A percentile compares a stretch with the other conserved stretches of the same genome.
phyloP scores from a whole-genome alignment of 2,888 invertebrate species.

The Heliconius sara region DNA sequence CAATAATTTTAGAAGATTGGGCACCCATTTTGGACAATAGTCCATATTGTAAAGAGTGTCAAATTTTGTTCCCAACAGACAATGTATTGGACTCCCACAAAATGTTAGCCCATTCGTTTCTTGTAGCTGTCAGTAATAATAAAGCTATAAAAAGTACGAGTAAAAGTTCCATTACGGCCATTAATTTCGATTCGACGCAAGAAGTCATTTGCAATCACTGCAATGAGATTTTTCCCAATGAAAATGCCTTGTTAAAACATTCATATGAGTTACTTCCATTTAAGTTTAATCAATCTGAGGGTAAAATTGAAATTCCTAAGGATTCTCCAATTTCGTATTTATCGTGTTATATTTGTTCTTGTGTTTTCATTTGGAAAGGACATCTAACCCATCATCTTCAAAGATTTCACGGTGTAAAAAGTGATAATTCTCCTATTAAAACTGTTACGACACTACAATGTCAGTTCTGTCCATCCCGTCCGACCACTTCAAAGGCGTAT shows the following conservation, averaged over 20 bases:
- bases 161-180: slow-evolving; percentile 33
- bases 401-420: neutral
- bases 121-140: slow-evolving; percentile 43
- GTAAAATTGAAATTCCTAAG: slow-evolving; percentile 7
- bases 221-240: slow-evolving; percentile 40
- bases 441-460: slow-evolving; percentile 15
- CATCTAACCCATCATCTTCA: neutral
- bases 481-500: slow-evolving; percentile 6
- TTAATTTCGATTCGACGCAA: slow-evolving; percentile 3
- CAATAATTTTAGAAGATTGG: slow-evolving; percentile 44
- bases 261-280: slow-evolving; percentile 44
- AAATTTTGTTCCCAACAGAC: slow-evolving; percentile 45
- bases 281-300: slow-evolving; percentile 1
- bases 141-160: slow-evolving; percentile 48
- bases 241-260: slow-evolving; percentile 44
- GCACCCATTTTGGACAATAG: slow-evolving; percentile 32
- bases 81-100: slow-evolving; percentile 46
- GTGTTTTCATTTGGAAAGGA: slow-evolving; percentile 26
- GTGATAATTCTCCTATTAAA: neutral
- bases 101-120: slow-evolving; percentile 45
- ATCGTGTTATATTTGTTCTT: slow-evolving; percentile 36
- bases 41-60: slow-evolving; percentile 44
- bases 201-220: slow-evolving; percentile 45
- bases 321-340: neutral
- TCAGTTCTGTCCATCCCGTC: neutral